Conservation (phyloP, 2,888 invertebrate genomes). For the Platycheirus rosarum region DNA sequence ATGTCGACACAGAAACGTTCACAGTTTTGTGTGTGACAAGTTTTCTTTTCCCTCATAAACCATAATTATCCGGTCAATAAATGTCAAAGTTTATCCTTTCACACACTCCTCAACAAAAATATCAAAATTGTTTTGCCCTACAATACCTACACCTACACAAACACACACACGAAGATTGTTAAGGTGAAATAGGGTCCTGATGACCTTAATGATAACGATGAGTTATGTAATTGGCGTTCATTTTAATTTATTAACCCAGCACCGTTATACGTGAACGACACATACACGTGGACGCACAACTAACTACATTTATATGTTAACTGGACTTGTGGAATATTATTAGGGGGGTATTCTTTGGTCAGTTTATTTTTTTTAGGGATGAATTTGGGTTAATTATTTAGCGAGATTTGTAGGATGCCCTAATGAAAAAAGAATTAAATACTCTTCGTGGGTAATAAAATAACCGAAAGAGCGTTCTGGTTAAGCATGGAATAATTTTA, state of each 20-base stretch:
- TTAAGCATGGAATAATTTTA: too few relatives aligned
- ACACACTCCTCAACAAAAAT: constrained; percentile 31
- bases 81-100: constrained; percentile 71
- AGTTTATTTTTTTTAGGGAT: background rate
- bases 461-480: too few relatives aligned
- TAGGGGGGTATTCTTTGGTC: constrained; percentile 9
- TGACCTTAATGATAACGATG: constrained; percentile 72
- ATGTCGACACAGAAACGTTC: constrained; percentile 11
- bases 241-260: constrained; percentile 61
- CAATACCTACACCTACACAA: constrained; percentile 19
- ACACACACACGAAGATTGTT: background rate
- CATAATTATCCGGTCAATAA: constrained; percentile 72
- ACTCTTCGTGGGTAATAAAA: constrained; percentile 13
- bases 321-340: background rate
- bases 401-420: constrained; percentile 36
- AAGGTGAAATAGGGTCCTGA: constrained; percentile 34
- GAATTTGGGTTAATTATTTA: constrained; percentile 57
- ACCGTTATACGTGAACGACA: background rate
- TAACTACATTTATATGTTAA: too few relatives aligned
- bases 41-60: constrained; percentile 64
- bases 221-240: constrained; percentile 66
- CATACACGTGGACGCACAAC: too few relatives aligned
- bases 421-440: constrained; percentile 20
- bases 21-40: constrained; percentile 53
- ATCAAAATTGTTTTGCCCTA: constrained; percentile 17